These are phyloP conservation scores for Athrips mouffetella DNA, from an alignment of 2,888 invertebrate genomes.

Conservation along the genomic window DNA sequence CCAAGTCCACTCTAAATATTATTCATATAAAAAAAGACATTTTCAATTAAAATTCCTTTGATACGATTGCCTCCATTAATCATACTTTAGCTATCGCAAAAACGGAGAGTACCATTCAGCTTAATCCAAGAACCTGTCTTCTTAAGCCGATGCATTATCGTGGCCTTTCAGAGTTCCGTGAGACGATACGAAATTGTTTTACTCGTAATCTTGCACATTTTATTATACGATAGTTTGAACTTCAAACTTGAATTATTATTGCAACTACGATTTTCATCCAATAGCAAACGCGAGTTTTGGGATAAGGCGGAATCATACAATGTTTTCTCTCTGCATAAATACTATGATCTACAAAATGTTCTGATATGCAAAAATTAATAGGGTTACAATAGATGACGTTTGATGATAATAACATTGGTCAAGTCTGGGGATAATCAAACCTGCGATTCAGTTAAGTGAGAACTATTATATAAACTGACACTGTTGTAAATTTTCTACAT, in stretches of 20 bases:
- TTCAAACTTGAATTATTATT: too few species aligned
- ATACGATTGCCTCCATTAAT: conserved; percentile 50
- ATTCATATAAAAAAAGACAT: conserved; percentile 23
- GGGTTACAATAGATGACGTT: too few species aligned
- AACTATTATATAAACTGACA: background rate
- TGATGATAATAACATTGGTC: too few species aligned
- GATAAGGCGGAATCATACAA: too few species aligned
- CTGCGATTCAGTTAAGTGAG: too few species aligned
- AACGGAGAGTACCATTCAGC: conserved; percentile 40
- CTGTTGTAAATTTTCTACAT: background rate
- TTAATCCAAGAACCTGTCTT: conserved; percentile 42
- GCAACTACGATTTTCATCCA: too few species aligned
- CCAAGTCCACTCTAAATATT: conserved; percentile 1
- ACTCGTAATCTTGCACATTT: conserved; percentile 5
- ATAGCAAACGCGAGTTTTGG: too few species aligned
- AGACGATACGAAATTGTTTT: background rate
- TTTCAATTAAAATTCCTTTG: conserved; percentile 52
- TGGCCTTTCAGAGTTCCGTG: conserved; percentile 10
- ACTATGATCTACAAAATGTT: too few species aligned
- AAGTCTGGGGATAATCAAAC: too few species aligned
- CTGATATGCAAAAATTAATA: too few species aligned
- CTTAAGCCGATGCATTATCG: conserved; percentile 19
- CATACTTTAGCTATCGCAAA: conserved; percentile 49
- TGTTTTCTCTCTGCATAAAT: too few species aligned
- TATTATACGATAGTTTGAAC: too few species aligned